phyloP scores from a whole-genome alignment of 1,140 invertebrate species.

The Brachionus sp. region DNA sequence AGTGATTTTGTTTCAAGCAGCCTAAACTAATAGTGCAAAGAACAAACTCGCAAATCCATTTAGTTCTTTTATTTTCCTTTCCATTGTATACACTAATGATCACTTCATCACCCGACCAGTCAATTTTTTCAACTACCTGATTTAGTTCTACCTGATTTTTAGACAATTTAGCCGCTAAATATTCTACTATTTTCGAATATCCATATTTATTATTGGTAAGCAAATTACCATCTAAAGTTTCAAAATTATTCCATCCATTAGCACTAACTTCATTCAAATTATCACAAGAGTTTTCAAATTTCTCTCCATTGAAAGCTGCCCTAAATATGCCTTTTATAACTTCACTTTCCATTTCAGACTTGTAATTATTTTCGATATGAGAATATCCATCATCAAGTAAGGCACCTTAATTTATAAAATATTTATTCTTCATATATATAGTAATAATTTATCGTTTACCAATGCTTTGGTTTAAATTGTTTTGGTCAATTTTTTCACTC shows the following conservation, averaged over 20 bases:
- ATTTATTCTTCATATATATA: neutral
- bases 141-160: neutral
- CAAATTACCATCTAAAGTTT: constrained; percentile 21
- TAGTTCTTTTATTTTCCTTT: neutral
- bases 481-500: neutral
- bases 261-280: constrained; percentile 13
- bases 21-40: constrained; percentile 14
- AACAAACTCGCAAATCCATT: neutral
- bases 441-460: neutral
- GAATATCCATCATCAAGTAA: neutral
- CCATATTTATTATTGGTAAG: constrained; percentile 1
- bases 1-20: neutral
- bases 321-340: neutral
- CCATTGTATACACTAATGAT: neutral
- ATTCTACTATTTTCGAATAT: constrained; percentile 8
- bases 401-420: neutral
- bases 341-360: neutral
- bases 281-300: constrained; percentile 19
- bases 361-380: neutral
- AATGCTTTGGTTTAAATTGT: neutral
- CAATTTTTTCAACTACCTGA: constrained; percentile 14
- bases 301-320: neutral
- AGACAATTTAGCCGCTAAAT: constrained; percentile 5
- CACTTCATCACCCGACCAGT: neutral
- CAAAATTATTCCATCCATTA: constrained; percentile 31